These are phyloP conservation scores for Ochropacha duplaris DNA, from an alignment of 2,888 invertebrate genomes.

Conservation along the genomic window DNA sequence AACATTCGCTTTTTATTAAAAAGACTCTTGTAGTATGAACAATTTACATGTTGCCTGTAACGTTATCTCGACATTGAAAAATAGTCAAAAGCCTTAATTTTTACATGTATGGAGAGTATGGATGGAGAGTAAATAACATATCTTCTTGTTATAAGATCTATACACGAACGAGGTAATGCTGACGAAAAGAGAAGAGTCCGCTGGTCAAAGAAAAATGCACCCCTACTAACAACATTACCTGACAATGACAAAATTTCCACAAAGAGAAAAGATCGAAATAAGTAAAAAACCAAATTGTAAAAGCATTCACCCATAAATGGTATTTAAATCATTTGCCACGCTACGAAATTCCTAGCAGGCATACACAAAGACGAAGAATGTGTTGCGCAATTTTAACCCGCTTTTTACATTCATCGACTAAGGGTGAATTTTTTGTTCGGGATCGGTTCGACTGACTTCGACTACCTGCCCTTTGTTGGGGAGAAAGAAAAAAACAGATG, in stretches of 20 bases:
- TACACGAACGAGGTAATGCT: too few species aligned
- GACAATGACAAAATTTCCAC: neutral
- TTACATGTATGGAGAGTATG: too few species aligned
- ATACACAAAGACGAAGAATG: slow-evolving; percentile 37
- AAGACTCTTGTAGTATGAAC: too few species aligned
- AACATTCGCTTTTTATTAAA: too few species aligned
- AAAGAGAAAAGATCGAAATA: neutral
- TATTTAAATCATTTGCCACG: slow-evolving; percentile 19
- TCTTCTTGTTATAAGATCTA: too few species aligned
- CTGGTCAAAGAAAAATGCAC: too few species aligned
- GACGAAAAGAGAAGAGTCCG: too few species aligned
- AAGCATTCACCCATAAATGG: slow-evolving; percentile 10
- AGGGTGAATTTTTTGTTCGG: slow-evolving; percentile 31
- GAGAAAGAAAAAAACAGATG: slow-evolving; percentile 2
- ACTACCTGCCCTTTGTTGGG: slow-evolving; percentile 46
- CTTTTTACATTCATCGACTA: slow-evolving; percentile 37
- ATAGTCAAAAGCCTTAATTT: too few species aligned
- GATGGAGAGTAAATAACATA: too few species aligned
- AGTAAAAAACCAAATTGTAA: neutral
- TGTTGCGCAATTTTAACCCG: slow-evolving; percentile 47
- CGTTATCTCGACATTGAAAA: too few species aligned
- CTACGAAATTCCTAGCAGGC: slow-evolving; percentile 20
- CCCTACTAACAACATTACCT: neutral
- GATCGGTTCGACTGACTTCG: slow-evolving; percentile 7
- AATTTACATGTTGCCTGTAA: too few species aligned